Conservation (phyloP, 2,888 invertebrate species). For the Cosmorhoe ocellata region DNA sequence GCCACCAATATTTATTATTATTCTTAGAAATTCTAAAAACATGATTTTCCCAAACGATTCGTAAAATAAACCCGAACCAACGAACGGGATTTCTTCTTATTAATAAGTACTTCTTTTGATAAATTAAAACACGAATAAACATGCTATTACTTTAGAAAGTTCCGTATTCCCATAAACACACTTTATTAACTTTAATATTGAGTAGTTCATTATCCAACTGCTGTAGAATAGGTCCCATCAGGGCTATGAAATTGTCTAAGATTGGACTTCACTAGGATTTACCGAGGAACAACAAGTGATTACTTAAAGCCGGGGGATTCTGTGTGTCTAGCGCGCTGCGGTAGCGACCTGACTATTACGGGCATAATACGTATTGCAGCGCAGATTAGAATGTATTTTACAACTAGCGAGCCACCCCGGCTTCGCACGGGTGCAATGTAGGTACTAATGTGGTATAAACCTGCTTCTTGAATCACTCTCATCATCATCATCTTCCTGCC, state of each 20-base stretch:
- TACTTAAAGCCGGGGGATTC: slow-evolving; percentile 33
- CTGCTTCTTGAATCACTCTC: no score
- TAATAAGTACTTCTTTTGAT: background rate
- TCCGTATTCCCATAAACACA: slow-evolving; percentile 8
- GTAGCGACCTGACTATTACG: slow-evolving; percentile 27
- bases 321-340: slow-evolving; percentile 29
- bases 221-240: slow-evolving; percentile 27
- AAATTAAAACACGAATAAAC: background rate
- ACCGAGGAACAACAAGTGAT: slow-evolving; percentile 36
- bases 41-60: no score
- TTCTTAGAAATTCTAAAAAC: no score
- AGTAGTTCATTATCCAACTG: slow-evolving; percentile 24
- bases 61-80: no score
- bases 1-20: no score
- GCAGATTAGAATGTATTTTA: slow-evolving; percentile 9
- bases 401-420: no score
- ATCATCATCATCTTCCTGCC: no score
- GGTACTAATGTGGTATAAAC: no score
- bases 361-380: slow-evolving; percentile 15
- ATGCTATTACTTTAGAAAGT: slow-evolving; percentile 1
- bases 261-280: slow-evolving; percentile 34
- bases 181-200: slow-evolving; percentile 18
- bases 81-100: no score
- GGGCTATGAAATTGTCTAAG: slow-evolving; percentile 35
- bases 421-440: no score